phyloP scores from a whole-genome alignment of 2,113 vertebrate species.

The Nothocercus julius region DNA sequence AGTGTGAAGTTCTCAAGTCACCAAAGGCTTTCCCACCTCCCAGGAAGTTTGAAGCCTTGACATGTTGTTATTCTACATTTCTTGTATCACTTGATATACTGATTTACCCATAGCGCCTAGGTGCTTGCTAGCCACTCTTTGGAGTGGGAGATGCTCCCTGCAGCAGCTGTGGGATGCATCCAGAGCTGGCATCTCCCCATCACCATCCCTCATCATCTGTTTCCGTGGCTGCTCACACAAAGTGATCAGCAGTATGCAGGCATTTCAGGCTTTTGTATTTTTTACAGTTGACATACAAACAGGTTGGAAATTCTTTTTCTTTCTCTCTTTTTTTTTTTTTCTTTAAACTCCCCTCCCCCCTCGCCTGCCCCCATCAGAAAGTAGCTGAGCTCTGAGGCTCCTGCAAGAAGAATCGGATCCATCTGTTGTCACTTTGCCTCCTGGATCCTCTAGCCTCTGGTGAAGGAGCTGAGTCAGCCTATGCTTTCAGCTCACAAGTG shows the following conservation, averaged over 20 bases:
- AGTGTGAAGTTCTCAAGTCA: background rate
- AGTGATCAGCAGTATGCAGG: background rate
- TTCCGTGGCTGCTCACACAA: background rate
- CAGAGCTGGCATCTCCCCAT: background rate
- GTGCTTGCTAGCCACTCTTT: background rate
- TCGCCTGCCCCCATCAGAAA: background rate
- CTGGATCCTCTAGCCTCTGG: background rate
- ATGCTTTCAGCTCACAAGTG: background rate
- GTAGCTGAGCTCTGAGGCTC: background rate
- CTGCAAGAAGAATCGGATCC: background rate
- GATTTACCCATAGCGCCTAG: background rate
- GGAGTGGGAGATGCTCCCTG: background rate
- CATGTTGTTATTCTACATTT: background rate
- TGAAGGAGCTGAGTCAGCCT: background rate
- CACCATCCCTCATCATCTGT: background rate
- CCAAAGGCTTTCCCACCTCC: background rate
- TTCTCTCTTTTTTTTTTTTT: too few species aligned
- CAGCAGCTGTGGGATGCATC: background rate
- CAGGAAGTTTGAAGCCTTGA: background rate
- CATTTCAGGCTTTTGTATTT: background rate
- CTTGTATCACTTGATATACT: background rate
- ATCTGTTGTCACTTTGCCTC: background rate
- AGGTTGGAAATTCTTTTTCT: background rate
- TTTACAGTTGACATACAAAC: background rate
- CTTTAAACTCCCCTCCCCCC: too few species aligned